Percentiles rank a stretch among this genome's conserved stretches.
phyloP scores from a whole-genome alignment of 2,888 invertebrate genomes.

The Leptopilina drosophilae region DNA sequence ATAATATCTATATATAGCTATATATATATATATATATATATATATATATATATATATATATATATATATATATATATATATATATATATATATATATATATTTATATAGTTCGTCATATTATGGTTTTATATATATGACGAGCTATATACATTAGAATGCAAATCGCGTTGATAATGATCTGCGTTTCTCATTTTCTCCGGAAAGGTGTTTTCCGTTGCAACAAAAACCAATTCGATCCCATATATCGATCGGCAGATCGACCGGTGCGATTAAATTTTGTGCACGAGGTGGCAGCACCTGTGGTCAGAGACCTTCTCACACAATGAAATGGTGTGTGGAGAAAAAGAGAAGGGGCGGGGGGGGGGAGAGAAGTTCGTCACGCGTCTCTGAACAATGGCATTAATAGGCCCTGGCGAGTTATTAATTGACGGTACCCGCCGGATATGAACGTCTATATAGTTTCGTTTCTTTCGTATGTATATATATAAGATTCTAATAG shows the following conservation, averaged over 20 bases:
- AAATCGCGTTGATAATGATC: conserved; percentile 31
- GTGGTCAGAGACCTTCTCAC: conserved; percentile 64
- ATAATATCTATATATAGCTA: background rate
- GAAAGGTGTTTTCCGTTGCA: conserved; percentile 50
- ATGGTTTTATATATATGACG: background rate
- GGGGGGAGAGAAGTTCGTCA: conserved; percentile 66
- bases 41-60: background rate
- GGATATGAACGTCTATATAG: conserved; percentile 75
- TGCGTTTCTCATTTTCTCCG: conserved; percentile 16
- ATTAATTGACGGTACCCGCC: conserved; percentile 76
- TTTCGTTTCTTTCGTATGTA: conserved; percentile 63
- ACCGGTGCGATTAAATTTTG: conserved; percentile 64
- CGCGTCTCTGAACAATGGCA: conserved; percentile 77
- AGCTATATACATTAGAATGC: conserved; percentile 15
- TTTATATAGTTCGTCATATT: no score
- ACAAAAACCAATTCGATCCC: conserved; percentile 61
- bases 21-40: no score
- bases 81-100: background rate
- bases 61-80: background rate
- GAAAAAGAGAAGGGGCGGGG: conserved; percentile 10
- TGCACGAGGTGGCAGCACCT: conserved; percentile 70
- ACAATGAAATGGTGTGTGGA: conserved; percentile 57
- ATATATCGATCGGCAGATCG: conserved; percentile 65
- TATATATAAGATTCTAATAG: conserved; percentile 65
- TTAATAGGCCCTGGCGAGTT: conserved; percentile 76